Evolutionary conservation across 1,140 invertebrate genomes (phyloP).

Genomic region (Drosophila quadrilineata): DNA sequence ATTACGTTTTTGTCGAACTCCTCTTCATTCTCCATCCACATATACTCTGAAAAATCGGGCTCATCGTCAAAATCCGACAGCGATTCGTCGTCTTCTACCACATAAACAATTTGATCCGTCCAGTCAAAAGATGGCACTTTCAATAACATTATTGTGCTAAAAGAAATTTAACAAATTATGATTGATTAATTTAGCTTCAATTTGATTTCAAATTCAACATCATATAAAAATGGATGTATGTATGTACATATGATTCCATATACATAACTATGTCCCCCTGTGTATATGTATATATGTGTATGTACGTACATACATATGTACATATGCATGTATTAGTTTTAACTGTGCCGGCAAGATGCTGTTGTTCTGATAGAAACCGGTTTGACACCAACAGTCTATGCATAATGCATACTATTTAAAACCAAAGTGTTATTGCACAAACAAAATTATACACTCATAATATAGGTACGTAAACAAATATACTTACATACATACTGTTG

Average conservation of each 20-base stretch:
- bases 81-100: slow-evolving; percentile 83
- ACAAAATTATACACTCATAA: background rate
- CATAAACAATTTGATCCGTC: slow-evolving; percentile 79
- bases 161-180: slow-evolving; percentile 6
- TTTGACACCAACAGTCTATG: slow-evolving; percentile 27
- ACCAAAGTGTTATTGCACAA: background rate
- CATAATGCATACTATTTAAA: slow-evolving; percentile 12
- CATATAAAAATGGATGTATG: background rate
- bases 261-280: no score
- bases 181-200: background rate
- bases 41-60: slow-evolving; percentile 92
- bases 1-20: slow-evolving; percentile 92
- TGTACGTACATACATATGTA: slow-evolving; percentile 2
- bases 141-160: slow-evolving; percentile 67
- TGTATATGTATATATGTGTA: no score
- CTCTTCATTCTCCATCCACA: slow-evolving; percentile 96
- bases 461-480: background rate
- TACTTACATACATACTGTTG: background rate
- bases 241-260: background rate
- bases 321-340: slow-evolving; percentile 1
- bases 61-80: slow-evolving; percentile 82
- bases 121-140: slow-evolving; percentile 80
- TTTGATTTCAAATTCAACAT: no score
- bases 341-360: slow-evolving; percentile 41
- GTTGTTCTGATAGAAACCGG: slow-evolving; percentile 51